phyloP scores from a whole-genome alignment of 2,888 invertebrate genomes.

The Hymenopus coronatus region DNA sequence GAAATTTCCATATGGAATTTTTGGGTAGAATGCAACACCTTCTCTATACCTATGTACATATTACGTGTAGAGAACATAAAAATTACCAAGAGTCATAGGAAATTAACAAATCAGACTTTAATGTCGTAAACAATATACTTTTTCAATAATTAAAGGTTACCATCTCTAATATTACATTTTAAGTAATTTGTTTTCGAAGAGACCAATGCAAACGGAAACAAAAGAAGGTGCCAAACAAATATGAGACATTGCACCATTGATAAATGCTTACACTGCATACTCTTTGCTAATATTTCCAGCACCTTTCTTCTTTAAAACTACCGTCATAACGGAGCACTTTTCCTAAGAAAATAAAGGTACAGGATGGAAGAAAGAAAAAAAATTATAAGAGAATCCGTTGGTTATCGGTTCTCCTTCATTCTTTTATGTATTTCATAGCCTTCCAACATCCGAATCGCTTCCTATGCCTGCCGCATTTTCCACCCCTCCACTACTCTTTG shows the following conservation, averaged over 20 bases:
- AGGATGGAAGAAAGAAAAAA: not conserved
- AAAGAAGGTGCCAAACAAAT: not conserved
- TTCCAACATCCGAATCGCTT: not conserved
- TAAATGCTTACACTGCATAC: not conserved
- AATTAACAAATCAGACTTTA: too few relatives aligned
- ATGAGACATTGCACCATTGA: not conserved
- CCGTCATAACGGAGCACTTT: not conserved
- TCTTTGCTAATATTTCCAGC: not conserved
- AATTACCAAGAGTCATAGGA: too few relatives aligned
- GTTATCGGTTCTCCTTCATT: conserved; percentile 3
- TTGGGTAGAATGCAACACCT: too few relatives aligned
- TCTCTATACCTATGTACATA: too few relatives aligned
- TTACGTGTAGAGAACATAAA: too few relatives aligned
- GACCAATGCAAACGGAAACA: too few relatives aligned
- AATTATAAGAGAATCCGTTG: not conserved
- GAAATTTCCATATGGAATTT: too few relatives aligned
- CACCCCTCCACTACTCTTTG: not conserved
- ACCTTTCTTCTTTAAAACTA: not conserved
- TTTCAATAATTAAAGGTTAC: too few relatives aligned
- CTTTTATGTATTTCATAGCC: not conserved
- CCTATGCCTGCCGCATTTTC: not conserved
- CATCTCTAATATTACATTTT: too few relatives aligned
- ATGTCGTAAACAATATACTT: too few relatives aligned
- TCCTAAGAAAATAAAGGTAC: not conserved
- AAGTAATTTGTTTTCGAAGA: too few relatives aligned